These are phyloP conservation scores for Laupala kohalensis DNA, from an alignment of 1,140 invertebrate genomes.

Conservation along the genomic window DNA sequence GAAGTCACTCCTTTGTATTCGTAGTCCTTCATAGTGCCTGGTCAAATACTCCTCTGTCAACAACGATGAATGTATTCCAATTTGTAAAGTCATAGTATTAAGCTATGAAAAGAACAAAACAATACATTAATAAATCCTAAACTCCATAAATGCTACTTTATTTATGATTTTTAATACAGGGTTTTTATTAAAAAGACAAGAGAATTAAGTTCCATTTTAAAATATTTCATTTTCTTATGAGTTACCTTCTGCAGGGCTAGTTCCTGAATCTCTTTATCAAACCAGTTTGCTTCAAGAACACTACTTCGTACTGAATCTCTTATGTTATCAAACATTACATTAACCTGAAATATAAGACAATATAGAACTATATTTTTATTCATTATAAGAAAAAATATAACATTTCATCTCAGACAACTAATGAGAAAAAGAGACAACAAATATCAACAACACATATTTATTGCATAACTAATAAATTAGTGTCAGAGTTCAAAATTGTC, in stretches of 20 bases:
- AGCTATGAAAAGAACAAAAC: constrained; percentile 29
- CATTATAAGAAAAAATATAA: too few species aligned
- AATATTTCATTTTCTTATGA: too few species aligned
- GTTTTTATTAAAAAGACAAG: too few species aligned
- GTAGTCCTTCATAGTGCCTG: constrained; percentile 31
- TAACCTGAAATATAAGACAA: constrained; percentile 21
- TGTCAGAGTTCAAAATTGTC: too few species aligned
- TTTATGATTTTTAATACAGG: too few species aligned
- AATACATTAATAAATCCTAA: background rate
- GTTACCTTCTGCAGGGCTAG: constrained; percentile 30
- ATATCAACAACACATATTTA: too few species aligned
- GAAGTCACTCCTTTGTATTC: constrained; percentile 34
- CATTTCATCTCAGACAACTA: too few species aligned
- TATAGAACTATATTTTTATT: too few species aligned
- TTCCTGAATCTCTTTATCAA: constrained; percentile 24
- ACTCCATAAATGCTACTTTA: background rate
- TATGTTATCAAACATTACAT: constrained; percentile 27
- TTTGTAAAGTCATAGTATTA: constrained; percentile 30
- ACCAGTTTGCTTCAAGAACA: constrained; percentile 18
- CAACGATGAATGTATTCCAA: constrained; percentile 36
- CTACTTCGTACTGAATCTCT: constrained; percentile 19
- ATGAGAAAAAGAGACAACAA: constrained; percentile 11
- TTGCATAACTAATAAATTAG: too few species aligned
- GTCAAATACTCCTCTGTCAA: constrained; percentile 29
- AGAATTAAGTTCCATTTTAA: too few species aligned